Percentiles rank a stretch among this genome's conserved stretches.
These are phyloP conservation scores for Ochlodes sylvanus DNA, from an alignment of 2,888 invertebrate species.

Conservation along the genomic window DNA sequence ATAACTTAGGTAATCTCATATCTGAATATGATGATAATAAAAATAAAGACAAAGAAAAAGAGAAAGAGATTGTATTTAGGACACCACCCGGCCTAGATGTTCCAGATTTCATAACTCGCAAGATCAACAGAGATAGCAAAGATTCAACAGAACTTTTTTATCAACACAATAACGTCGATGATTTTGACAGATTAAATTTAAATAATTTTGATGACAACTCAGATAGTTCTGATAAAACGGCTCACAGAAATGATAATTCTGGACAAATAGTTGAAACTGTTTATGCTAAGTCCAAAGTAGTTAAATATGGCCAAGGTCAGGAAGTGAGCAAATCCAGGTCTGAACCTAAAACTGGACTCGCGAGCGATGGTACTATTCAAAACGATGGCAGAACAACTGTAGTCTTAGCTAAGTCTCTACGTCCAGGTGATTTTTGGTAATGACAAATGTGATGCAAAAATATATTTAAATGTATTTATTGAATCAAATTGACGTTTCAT, in stretches of 20 bases:
- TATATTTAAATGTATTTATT: neutral
- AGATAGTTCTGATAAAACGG: neutral
- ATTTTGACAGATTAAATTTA: conserved; percentile 37
- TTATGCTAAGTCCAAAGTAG: conserved; percentile 68
- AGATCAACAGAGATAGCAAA: conserved; percentile 50
- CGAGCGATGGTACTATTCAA: conserved; percentile 16
- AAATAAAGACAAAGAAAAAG: conserved; percentile 20
- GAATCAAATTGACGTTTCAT: neutral
- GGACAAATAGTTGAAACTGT: conserved; percentile 60
- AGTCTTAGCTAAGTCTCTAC: conserved; percentile 51
- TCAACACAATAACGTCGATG: conserved; percentile 43
- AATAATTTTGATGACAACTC: conserved; percentile 36
- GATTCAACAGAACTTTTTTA: conserved; percentile 42
- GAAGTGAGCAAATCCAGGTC: neutral
- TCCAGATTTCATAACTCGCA: conserved; percentile 66
- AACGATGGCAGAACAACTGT: conserved; percentile 39
- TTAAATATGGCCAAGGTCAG: conserved; percentile 57
- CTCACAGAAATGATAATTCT: conserved; percentile 15
- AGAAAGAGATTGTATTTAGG: conserved; percentile 50
- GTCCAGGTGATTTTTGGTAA: conserved; percentile 17
- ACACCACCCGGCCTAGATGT: conserved; percentile 60
- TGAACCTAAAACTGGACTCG: neutral
- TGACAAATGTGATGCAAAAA: neutral
- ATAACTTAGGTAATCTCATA: conserved; percentile 26
- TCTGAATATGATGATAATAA: conserved; percentile 29